Base-by-base conservation (phyloP, 2,113 vertebrate species). In the Phainopepla nitens region DNA sequence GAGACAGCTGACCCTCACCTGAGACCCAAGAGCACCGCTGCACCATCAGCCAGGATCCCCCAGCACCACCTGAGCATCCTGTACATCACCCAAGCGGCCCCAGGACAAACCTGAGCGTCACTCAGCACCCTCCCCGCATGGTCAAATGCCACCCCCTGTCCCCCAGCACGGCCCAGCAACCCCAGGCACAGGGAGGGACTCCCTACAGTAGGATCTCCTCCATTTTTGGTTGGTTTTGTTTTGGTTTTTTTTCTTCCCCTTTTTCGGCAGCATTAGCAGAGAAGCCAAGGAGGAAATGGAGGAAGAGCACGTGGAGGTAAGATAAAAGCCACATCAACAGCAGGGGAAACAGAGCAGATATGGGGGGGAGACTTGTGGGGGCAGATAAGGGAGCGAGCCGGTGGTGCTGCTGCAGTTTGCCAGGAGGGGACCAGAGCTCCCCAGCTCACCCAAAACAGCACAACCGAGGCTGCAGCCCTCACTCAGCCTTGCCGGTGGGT, bases 291-390 rank as follows among this genome's bases (percentile, higher is more conserved):
- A 90, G 95, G 94, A 95, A 94, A 76, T 1, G 13, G 89, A 89
- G 90, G 83, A 96, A 96, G 50, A 91, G 77, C 57, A 71, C 23
- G 1, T 10, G 75, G 13, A 85, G 91, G 88, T 93, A 91, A 95
- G 91, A 90, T 66, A 85, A 90, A 93, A 82, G 58, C 66, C 84
- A 69, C 66, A 68, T 58, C 91, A 81, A 20, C 90, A 73, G 45
- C 47, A 69, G n/a, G 44, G 87, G 91, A 96, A 96, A 61, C 0
- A 3, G 54, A 64, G 47, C 58, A 82, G 91, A 87, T 95, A 65
- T 12, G 9, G 28, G 50, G 39, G 66, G 36, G 18, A 71, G 49
- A 75, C 70, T 42, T 65, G 87, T 6, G 17, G 56, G 61, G 61
- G 61, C 4, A 85, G 85, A 79, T 79, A 87, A 88, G 36, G 44